Evolutionary conservation across 2,113 vertebrate genomes (phyloP).

Genomic region (Campylomormyrus numenius): DNA sequence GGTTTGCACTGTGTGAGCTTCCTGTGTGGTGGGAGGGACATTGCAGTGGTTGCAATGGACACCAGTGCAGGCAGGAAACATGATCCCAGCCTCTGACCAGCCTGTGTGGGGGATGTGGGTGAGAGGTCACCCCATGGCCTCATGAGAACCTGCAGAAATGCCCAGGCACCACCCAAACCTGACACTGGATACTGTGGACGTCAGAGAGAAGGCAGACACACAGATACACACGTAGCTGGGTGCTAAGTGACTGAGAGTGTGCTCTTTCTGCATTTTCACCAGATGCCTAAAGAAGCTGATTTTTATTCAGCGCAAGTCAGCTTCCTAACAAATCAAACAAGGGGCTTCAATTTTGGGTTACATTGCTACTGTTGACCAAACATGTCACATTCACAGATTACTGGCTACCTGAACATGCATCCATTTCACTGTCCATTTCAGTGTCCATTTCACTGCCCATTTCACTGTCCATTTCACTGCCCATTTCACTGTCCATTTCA

Average conservation of each 20-base stretch:
- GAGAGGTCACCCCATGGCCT: constrained; percentile 1
- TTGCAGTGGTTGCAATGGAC: not conserved
- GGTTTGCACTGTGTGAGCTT: not conserved
- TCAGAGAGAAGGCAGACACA: not conserved
- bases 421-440: not conserved
- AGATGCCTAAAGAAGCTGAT: constrained; percentile 37
- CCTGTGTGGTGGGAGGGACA: not conserved
- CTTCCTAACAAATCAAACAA: constrained; percentile 43
- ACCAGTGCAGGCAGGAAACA: not conserved
- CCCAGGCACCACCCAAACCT: not conserved
- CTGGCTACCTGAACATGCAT: not conserved
- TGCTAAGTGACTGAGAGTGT: not conserved
- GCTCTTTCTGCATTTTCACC: constrained; percentile 21
- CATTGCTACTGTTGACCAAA: constrained; percentile 46
- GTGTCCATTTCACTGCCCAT: too few species aligned
- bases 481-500: not conserved
- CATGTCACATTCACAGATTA: constrained; percentile 44
- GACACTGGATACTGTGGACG: not conserved
- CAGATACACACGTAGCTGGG: not conserved
- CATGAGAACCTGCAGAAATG: not conserved
- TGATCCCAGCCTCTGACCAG: not conserved
- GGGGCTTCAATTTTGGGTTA: constrained; percentile 35
- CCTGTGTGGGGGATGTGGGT: not conserved
- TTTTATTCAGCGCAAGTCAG: constrained; percentile 38
- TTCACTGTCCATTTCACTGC: not conserved